phyloP scores from a whole-genome alignment of 2,113 vertebrate species.

The Centropus bengalensis region DNA sequence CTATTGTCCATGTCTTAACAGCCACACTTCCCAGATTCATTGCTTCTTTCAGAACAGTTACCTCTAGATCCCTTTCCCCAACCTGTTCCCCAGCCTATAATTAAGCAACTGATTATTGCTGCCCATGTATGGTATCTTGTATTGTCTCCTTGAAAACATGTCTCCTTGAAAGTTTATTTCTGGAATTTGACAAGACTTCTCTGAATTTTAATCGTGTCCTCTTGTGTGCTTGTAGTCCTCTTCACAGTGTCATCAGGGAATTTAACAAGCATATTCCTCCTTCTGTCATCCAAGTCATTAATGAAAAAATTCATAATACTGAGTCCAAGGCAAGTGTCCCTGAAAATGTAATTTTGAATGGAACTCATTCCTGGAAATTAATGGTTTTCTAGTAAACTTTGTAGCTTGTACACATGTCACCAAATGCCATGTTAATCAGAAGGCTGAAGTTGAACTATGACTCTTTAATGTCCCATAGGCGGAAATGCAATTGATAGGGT shows the following conservation, averaged over 20 bases:
- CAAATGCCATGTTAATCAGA: accelerated
- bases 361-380: background rate
- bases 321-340: background rate
- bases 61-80: background rate
- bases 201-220: background rate
- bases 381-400: background rate
- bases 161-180: background rate
- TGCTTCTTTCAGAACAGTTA: background rate
- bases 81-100: background rate
- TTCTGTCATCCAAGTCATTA: background rate
- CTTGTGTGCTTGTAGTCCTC: background rate
- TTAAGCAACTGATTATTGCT: background rate
- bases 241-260: background rate
- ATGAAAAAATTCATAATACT: background rate
- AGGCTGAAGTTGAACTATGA: background rate
- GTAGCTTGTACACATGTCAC: accelerated
- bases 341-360: background rate
- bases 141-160: background rate
- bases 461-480: accelerated
- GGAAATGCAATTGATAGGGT: background rate
- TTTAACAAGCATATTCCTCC: background rate
- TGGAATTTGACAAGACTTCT: background rate
- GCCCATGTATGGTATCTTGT: background rate
- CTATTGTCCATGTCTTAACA: accelerated
- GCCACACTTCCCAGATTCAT: accelerated